phyloP scores from a whole-genome alignment of 2,888 invertebrate genomes.

The Noctua janthina region DNA sequence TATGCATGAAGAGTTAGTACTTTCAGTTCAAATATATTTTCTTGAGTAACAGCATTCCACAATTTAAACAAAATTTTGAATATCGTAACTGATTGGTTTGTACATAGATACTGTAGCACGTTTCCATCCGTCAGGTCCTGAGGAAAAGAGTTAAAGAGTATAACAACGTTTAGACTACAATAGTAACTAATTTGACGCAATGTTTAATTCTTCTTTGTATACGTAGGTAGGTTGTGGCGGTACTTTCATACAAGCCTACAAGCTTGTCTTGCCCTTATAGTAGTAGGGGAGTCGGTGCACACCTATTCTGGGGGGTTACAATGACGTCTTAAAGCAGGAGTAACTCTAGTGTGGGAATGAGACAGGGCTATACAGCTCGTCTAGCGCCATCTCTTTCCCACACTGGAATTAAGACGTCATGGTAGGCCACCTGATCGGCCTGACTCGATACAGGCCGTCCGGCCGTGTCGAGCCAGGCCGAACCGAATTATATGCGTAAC shows the following conservation, averaged over 20 bases:
- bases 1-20: conserved; percentile 90
- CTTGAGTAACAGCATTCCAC: conserved; percentile 85
- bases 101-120: conserved; percentile 82
- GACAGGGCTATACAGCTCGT: too few species aligned
- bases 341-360: too few species aligned
- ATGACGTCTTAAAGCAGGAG: too few species aligned
- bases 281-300: neutral
- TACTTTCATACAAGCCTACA: too few species aligned
- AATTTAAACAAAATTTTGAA: conserved; percentile 89
- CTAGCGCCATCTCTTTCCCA: too few species aligned
- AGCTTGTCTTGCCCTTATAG: neutral
- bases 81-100: conserved; percentile 86
- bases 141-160: conserved; percentile 49
- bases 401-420: too few species aligned
- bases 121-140: conserved; percentile 81
- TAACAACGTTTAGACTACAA: conserved; percentile 18
- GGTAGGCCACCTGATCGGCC: neutral
- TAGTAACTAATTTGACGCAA: neutral
- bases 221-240: neutral
- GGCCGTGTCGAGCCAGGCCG: neutral
- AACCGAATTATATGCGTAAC: neutral
- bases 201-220: neutral
- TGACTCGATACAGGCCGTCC: neutral
- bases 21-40: conserved; percentile 87
- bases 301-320: too few species aligned